Conservation (phyloP, 2,888 invertebrate genomes). For the Temnothorax ravouxi region DNA sequence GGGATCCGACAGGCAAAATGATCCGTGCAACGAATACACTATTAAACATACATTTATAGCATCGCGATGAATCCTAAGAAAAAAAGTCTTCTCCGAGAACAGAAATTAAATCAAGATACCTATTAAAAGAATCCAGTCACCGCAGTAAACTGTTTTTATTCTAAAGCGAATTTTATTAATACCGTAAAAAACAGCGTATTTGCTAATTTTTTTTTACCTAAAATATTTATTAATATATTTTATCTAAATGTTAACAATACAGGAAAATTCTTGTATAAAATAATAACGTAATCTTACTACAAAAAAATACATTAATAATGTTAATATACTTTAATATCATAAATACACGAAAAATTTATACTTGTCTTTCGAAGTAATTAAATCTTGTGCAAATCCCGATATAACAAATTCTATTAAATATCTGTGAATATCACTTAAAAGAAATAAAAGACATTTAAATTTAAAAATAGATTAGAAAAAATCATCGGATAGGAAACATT, state of each 20-base stretch:
- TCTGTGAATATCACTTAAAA: not conserved
- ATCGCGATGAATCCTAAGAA: not conserved
- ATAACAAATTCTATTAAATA: not conserved
- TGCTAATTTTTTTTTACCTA: not conserved
- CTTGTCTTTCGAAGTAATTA: not conserved
- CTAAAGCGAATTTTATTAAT: slow-evolving; percentile 3
- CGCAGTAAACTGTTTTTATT: not conserved
- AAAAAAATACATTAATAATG: too few relatives aligned
- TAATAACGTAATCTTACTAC: not conserved
- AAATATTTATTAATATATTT: not conserved
- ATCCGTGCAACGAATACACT: slow-evolving; percentile 64
- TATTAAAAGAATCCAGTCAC: not conserved
- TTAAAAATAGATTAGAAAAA: not conserved
- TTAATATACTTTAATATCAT: not conserved
- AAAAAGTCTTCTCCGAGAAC: not conserved
- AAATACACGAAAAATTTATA: not conserved
- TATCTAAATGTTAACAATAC: not conserved
- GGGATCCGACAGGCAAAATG: slow-evolving; percentile 45
- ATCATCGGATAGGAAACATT: not conserved
- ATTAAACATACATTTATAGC: slow-evolving; percentile 44
- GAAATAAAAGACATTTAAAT: not conserved
- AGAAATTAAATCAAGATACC: not conserved
- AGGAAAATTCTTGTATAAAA: not conserved
- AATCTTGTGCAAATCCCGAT: too few relatives aligned
- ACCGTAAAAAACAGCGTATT: too few relatives aligned